Conservation (phyloP, 2,113 vertebrate species). For the Nycticebus coucang region DNA sequence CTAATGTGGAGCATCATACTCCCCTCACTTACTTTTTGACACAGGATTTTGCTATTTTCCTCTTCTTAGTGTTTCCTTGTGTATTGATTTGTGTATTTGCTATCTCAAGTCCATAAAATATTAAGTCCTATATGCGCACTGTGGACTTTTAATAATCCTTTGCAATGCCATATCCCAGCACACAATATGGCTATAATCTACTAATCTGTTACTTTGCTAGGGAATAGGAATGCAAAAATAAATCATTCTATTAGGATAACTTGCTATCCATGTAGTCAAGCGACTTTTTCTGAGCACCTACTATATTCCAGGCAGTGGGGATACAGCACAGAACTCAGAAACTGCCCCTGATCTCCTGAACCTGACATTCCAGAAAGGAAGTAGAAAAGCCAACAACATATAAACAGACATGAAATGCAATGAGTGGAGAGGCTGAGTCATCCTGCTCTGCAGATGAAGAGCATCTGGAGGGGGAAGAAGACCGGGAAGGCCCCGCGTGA, state of each 20-base stretch:
- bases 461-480: neutral
- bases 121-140: neutral
- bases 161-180: neutral
- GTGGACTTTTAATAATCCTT: neutral
- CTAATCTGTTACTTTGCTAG: neutral
- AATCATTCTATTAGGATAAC: neutral
- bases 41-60: neutral
- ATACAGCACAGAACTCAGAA: neutral
- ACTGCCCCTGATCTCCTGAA: neutral
- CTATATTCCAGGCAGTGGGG: neutral
- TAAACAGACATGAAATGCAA: neutral
- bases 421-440: neutral
- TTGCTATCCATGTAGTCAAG: neutral
- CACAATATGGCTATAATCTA: neutral
- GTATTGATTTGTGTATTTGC: neutral
- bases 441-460: neutral
- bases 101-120: neutral
- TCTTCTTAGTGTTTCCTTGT: neutral
- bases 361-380: constrained; percentile 25
- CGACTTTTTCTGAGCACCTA: neutral
- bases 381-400: neutral
- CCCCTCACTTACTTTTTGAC: neutral
- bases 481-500: neutral
- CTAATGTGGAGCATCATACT: neutral
- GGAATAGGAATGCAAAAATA: neutral